These are phyloP conservation scores for Nannoperca australis DNA, from an alignment of 2,797 vertebrate genomes.

Conservation along the genomic window DNA sequence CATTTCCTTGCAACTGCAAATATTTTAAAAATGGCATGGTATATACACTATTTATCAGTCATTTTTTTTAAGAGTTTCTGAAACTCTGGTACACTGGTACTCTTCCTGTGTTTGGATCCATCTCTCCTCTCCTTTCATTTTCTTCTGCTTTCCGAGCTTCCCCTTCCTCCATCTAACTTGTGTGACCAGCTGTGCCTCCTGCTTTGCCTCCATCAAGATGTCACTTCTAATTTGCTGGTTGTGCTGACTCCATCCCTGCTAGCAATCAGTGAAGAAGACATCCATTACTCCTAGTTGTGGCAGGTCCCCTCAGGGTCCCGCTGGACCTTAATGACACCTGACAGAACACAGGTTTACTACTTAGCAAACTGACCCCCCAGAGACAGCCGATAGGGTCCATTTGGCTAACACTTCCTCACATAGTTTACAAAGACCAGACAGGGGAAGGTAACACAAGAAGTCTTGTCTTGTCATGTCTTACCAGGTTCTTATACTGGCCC, in stretches of 20 bases:
- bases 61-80: conserved; percentile 14
- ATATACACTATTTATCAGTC: conserved; percentile 10
- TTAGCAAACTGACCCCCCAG: conserved; percentile 77
- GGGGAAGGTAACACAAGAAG: conserved; percentile 42
- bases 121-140: conserved; percentile 31
- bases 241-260: conserved; percentile 86
- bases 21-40: conserved; percentile 25
- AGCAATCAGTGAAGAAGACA: conserved; percentile 86
- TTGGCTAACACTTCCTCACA: conserved; percentile 68
- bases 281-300: conserved; percentile 81
- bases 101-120: conserved; percentile 24
- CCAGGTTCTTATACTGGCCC: conserved; percentile 3
- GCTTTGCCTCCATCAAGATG: conserved; percentile 79
- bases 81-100: not conserved
- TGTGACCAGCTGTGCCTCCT: conserved; percentile 76
- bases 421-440: conserved; percentile 64
- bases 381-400: conserved; percentile 67
- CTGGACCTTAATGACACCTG: conserved; percentile 83
- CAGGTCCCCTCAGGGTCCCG: conserved; percentile 76
- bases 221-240: conserved; percentile 86
- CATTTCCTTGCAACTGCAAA: conserved; percentile 27
- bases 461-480: conserved; percentile 40
- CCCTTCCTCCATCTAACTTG: conserved; percentile 59
- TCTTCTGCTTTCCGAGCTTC: conserved; percentile 37
- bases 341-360: conserved; percentile 84